Conservation (phyloP, 2,888 invertebrate genomes). For the Subacronicta megacephala region DNA sequence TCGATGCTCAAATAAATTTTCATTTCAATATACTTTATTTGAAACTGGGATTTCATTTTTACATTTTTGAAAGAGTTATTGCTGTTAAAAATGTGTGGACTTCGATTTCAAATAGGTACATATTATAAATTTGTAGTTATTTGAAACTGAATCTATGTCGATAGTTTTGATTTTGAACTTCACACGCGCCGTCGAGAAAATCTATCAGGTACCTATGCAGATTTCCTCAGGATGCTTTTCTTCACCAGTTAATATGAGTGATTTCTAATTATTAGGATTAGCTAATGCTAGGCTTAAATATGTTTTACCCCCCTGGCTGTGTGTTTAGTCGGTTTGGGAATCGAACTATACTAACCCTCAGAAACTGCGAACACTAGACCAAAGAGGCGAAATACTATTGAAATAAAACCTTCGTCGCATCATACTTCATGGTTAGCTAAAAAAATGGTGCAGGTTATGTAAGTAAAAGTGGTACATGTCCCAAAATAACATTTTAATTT, state of each 20-base stretch:
- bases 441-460: conserved; percentile 6
- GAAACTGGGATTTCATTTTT: conserved; percentile 35
- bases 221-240: too few species aligned
- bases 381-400: background rate
- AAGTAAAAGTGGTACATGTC: background rate
- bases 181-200: too few species aligned
- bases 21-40: conserved; percentile 38
- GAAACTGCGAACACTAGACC: too few species aligned
- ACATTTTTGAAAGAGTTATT: conserved; percentile 23
- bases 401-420: background rate
- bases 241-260: too few species aligned
- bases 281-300: too few species aligned
- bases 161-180: background rate
- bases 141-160: background rate
- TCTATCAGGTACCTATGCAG: too few species aligned
- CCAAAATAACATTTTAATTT: conserved; percentile 34
- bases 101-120: conserved; percentile 14
- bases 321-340: too few species aligned
- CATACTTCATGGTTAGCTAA: background rate
- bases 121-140: conserved; percentile 3
- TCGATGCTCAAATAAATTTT: conserved; percentile 43
- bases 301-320: too few species aligned
- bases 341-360: too few species aligned
- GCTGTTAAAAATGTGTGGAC: conserved; percentile 2
- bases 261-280: too few species aligned